These are phyloP conservation scores for Acyrthosiphon pisum DNA, from an alignment of 1,140 invertebrate genomes.

Conservation along the genomic window DNA sequence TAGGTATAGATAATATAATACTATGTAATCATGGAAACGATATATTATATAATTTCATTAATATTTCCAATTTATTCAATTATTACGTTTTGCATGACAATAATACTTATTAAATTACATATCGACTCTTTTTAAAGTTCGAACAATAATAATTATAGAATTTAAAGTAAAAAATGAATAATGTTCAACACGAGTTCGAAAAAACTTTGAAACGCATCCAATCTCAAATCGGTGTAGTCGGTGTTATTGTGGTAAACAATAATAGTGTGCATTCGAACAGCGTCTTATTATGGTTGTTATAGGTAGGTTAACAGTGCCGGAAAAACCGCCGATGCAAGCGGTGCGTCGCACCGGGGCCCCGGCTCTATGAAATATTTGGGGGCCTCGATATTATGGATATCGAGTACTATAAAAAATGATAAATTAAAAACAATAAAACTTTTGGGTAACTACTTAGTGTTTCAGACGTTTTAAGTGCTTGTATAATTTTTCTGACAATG, in stretches of 20 bases:
- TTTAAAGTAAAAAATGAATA: background rate
- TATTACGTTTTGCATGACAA: background rate
- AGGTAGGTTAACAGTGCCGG: background rate
- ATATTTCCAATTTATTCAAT: background rate
- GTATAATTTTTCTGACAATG: no score
- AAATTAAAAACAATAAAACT: no score
- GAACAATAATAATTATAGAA: no score
- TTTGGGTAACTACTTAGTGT: no score
- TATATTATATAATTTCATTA: background rate
- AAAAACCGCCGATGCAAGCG: no score
- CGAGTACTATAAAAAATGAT: no score
- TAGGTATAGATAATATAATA: background rate
- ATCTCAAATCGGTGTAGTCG: conserved; percentile 94
- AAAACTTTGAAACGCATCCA: conserved; percentile 97
- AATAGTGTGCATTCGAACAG: conserved; percentile 70
- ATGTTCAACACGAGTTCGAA: conserved; percentile 80
- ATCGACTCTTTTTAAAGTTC: background rate
- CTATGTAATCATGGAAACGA: background rate
- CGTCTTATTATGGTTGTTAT: background rate
- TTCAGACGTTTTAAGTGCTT: no score
- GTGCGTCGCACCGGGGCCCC: no score
- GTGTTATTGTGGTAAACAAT: conserved; percentile 93
- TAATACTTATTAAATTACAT: background rate
- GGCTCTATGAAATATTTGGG: no score
- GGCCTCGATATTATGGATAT: no score